These are phyloP conservation scores for Mesocentrotus franciscanus DNA, from an alignment of 53 echinoderm and acorn worm genomes.

Conservation along the genomic window DNA sequence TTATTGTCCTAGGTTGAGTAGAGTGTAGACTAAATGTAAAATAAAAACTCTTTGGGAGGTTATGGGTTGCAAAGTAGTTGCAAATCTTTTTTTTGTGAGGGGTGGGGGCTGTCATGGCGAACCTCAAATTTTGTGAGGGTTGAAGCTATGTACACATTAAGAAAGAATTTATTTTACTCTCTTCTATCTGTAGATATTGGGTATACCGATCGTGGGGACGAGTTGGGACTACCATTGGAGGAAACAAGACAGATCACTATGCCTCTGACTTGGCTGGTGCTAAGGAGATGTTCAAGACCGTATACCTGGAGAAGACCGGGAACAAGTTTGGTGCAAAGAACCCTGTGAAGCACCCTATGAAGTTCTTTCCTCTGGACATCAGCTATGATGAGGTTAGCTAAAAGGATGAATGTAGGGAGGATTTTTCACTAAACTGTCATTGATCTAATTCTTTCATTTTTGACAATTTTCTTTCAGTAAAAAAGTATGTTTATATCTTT, in stretches of 20 bases:
- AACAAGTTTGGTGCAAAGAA: conserved; percentile 84
- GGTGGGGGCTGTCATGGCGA: too few relatives aligned
- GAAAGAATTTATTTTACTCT: not conserved
- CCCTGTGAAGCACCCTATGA: conserved; percentile 83
- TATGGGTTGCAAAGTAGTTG: too few relatives aligned
- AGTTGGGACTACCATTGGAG: conserved; percentile 94
- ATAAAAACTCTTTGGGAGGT: too few relatives aligned
- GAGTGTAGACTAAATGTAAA: too few relatives aligned
- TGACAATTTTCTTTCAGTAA: too few relatives aligned
- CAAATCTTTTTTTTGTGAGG: too few relatives aligned
- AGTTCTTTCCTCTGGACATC: conserved; percentile 94
- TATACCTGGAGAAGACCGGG: conserved; percentile 96
- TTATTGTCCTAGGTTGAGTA: too few relatives aligned
- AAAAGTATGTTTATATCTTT: too few relatives aligned
- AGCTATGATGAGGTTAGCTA: conserved; percentile 87
- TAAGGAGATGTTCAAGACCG: conserved; percentile 69
- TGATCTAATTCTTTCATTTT: too few relatives aligned
- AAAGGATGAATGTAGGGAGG: not conserved
- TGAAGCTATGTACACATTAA: not conserved
- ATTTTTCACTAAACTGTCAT: not conserved
- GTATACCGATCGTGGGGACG: conserved; percentile 96
- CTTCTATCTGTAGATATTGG: conserved; percentile 69
- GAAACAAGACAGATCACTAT: conserved; percentile 78
- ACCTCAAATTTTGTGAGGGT: not conserved
- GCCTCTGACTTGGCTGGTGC: conserved; percentile 62